Evolutionary conservation across 2,888 invertebrate genomes (phyloP).

Genomic region (Polymixis lichenea): DNA sequence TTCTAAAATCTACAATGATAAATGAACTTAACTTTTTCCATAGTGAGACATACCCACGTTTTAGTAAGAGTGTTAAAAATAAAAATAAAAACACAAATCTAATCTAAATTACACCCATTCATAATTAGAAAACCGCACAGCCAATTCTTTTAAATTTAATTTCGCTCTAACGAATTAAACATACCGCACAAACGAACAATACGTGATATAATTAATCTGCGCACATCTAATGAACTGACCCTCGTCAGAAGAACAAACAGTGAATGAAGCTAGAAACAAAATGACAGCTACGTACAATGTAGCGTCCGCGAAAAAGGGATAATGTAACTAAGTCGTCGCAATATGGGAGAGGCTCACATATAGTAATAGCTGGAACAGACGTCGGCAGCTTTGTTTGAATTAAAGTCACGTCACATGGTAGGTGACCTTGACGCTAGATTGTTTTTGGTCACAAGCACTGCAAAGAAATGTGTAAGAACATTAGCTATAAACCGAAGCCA

Average conservation of each 20-base stretch:
- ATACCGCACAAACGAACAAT: slow-evolving; percentile 47
- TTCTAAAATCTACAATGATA: background rate
- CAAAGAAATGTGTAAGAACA: background rate
- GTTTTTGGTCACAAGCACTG: background rate
- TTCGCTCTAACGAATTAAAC: slow-evolving; percentile 27
- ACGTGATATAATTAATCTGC: slow-evolving; percentile 61
- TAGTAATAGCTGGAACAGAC: slow-evolving; percentile 74
- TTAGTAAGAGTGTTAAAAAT: background rate
- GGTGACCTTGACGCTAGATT: slow-evolving; percentile 46
- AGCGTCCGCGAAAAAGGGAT: slow-evolving; percentile 79
- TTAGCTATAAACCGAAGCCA: background rate
- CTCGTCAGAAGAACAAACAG: slow-evolving; percentile 58
- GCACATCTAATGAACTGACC: slow-evolving; percentile 61
- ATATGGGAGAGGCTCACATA: slow-evolving; percentile 76
- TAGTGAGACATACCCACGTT: background rate
- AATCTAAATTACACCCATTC: slow-evolving; percentile 30
- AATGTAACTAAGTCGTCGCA: slow-evolving; percentile 81
- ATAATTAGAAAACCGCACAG: slow-evolving; percentile 19
- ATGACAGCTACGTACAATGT: slow-evolving; percentile 71
- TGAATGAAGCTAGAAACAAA: slow-evolving; percentile 43
- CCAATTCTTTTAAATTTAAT: slow-evolving; percentile 43
- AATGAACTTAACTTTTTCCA: background rate
- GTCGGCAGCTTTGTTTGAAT: slow-evolving; percentile 74
- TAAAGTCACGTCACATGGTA: slow-evolving; percentile 63
- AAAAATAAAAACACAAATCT: background rate